Base-by-base conservation (phyloP, 2,888 invertebrate genomes). In the Pantelozetes paolii region DNA sequence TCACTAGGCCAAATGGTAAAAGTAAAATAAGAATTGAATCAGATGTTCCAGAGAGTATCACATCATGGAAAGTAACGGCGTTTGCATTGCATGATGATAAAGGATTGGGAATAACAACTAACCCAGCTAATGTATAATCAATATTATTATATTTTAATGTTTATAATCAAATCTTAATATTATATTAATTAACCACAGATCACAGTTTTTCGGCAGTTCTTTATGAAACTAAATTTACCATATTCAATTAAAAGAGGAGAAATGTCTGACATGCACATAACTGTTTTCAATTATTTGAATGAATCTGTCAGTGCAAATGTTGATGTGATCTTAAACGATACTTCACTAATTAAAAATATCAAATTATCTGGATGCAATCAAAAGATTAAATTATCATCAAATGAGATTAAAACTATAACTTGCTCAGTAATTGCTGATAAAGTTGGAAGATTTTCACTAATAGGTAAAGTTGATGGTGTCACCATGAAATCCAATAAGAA, bases 191-290 rank as follows among this genome's bases (percentile, higher is more conserved):
- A 26, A 59, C 30, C n/a, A n/a, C 30, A 62, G 59, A n/a, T 62
- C 8, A 20, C 26, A 30, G 59, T 62, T 18, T 62, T 62, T 15
- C 23, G 59, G 18, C 59, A 28, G 18, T 62, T 62, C 15, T 62
- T 62, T 18, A 1, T 62, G 2, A 62, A 62, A 62, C 15, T 62
- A 5, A 62, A 62, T 62, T 30, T 62, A 62, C 59, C 59, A 28
- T 62, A 62, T 30, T 28, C 59, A 30, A 30, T 62, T 62, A 62
- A 30, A 62, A 11, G 59, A 30, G 8, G 3, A 1, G 59, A 62
- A 62, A 26, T 9, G 2, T 18, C 30, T 2, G 59, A 62, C 11
- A 30, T 62, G 13, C 59, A 62, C 30, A 30, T 62, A 13, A 15
- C n/a, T 3, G 30, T 32, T 1, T 62, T 62, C 15, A 62, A 62